These are phyloP conservation scores for Sebastes diaconus DNA, from an alignment of 2,797 vertebrate species.

Conservation along the genomic window DNA sequence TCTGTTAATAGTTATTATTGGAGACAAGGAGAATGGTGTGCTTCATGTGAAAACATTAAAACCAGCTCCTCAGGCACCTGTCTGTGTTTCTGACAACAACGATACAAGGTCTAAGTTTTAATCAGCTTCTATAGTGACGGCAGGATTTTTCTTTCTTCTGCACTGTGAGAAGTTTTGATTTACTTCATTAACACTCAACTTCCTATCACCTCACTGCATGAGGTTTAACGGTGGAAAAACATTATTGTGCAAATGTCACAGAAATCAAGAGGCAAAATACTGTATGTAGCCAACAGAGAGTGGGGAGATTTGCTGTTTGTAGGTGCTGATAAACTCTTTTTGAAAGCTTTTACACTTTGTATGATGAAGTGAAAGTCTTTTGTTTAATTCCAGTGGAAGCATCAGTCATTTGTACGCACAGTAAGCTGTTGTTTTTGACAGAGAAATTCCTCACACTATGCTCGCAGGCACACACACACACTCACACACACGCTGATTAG, in stretches of 20 bases:
- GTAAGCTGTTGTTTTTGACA: conserved; percentile 31
- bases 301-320: neutral
- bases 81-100: neutral
- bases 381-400: conserved; percentile 4
- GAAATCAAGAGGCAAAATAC: conserved; percentile 1
- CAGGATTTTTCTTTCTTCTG: conserved; percentile 14
- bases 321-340: neutral
- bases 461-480: conserved; percentile 23
- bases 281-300: neutral
- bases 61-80: neutral
- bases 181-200: conserved; percentile 12
- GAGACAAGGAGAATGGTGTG: neutral
- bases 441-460: conserved; percentile 21
- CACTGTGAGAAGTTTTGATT: conserved; percentile 9
- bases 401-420: conserved; percentile 14
- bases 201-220: neutral
- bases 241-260: neutral
- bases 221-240: conserved; percentile 3
- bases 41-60: conserved; percentile 13
- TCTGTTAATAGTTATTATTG: neutral
- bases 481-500: conserved; percentile 22
- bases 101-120: conserved; percentile 17
- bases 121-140: conserved; percentile 24
- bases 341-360: neutral
- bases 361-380: conserved; percentile 11